phyloP scores from a whole-genome alignment of 2,797 vertebrate species.

The Champsocephalus gunnari region DNA sequence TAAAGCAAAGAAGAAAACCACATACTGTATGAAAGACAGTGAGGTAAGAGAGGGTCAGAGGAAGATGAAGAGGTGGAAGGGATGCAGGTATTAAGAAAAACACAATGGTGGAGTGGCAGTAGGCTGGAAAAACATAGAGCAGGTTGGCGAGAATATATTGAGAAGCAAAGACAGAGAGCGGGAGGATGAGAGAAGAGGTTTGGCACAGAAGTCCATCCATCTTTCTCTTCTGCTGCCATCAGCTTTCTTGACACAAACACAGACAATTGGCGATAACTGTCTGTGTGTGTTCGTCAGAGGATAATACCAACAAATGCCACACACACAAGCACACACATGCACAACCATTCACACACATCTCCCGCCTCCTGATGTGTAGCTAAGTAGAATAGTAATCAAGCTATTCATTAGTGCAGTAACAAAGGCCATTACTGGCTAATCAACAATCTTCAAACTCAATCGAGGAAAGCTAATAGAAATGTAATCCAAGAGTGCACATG shows the following conservation, averaged over 20 bases:
- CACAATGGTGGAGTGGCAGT: slow-evolving; percentile 22
- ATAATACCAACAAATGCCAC: slow-evolving; percentile 63
- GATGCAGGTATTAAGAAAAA: slow-evolving; percentile 30
- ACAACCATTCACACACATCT: slow-evolving; percentile 19
- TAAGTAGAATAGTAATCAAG: slow-evolving; percentile 89
- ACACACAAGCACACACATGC: slow-evolving; percentile 1
- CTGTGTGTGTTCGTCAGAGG: slow-evolving; percentile 59
- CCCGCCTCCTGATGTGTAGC: slow-evolving; percentile 69
- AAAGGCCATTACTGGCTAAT: slow-evolving; percentile 90
- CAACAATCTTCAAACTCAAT: slow-evolving; percentile 89
- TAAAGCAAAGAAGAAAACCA: slow-evolving; percentile 13
- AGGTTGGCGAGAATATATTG: slow-evolving; percentile 54
- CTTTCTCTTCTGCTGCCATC: slow-evolving; percentile 68
- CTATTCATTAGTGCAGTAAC: slow-evolving; percentile 85
- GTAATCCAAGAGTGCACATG: slow-evolving; percentile 76
- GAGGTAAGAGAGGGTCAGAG: slow-evolving; percentile 13
- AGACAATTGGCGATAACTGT: slow-evolving; percentile 67
- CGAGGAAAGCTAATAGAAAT: slow-evolving; percentile 85
- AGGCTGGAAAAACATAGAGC: slow-evolving; percentile 35
- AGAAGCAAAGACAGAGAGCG: slow-evolving; percentile 40
- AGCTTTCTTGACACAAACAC: slow-evolving; percentile 70
- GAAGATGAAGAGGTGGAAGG: slow-evolving; percentile 9
- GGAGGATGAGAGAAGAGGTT: slow-evolving; percentile 53
- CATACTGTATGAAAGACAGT: slow-evolving; percentile 3
- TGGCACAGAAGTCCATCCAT: slow-evolving; percentile 66